A percentile compares a stretch with the other conserved stretches of the same genome.
phyloP scores from a whole-genome alignment of 2,888 invertebrate genomes.

The Mayetiola destructor region DNA sequence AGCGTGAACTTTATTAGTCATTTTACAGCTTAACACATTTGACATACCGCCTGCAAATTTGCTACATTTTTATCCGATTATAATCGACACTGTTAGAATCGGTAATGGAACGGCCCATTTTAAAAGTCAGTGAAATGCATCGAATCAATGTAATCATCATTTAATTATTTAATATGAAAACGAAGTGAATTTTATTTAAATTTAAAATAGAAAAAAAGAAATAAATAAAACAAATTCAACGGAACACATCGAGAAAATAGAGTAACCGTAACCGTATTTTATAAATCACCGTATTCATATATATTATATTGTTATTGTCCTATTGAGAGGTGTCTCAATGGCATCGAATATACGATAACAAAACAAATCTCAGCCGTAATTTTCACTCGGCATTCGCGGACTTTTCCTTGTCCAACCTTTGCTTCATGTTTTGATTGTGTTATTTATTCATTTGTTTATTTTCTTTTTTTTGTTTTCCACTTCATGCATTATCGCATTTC shows the following conservation, averaged over 20 bases:
- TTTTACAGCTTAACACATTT: not conserved
- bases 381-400: not conserved
- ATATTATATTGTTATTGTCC: constrained; percentile 11
- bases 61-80: not conserved
- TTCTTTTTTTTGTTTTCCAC: too few relatives aligned
- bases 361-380: constrained; percentile 1
- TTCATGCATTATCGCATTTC: too few relatives aligned
- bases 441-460: constrained; percentile 4
- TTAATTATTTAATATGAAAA: constrained; percentile 11
- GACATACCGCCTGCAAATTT: not conserved
- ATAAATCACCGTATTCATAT: constrained; percentile 2
- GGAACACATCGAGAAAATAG: too few relatives aligned
- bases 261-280: not conserved
- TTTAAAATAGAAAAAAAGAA: too few relatives aligned
- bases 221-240: too few relatives aligned
- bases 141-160: not conserved
- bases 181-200: constrained; percentile 8
- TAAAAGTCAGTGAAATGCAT: not conserved
- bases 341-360: not conserved
- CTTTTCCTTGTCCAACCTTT: not conserved
- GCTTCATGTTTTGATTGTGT: not conserved
- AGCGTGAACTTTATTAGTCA: not conserved
- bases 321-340: not conserved
- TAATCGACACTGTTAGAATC: not conserved
- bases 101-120: not conserved